Conservation (phyloP, 2,113 vertebrate genomes). For the Sander vitreus region DNA sequence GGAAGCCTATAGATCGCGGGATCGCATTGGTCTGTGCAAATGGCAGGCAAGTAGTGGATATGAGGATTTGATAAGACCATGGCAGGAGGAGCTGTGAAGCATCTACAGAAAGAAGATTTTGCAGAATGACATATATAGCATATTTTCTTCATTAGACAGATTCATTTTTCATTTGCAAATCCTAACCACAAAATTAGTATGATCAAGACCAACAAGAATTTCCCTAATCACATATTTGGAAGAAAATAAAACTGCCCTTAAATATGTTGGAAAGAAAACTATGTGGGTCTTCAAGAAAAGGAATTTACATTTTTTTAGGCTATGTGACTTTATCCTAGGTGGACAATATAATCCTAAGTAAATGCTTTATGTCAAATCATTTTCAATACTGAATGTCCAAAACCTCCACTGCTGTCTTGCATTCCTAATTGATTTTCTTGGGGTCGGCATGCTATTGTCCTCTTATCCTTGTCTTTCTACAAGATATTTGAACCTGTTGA, state of each 20-base stretch:
- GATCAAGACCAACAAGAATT: not conserved
- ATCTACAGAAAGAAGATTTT: not conserved
- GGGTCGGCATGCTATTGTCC: conserved; percentile 43
- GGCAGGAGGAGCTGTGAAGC: too few species aligned
- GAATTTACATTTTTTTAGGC: not conserved
- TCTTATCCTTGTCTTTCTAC: conserved; percentile 45
- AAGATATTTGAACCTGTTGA: conserved; percentile 70
- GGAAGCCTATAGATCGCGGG: too few species aligned
- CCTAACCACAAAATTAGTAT: not conserved
- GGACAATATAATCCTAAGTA: conserved; percentile 46
- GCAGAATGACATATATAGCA: not conserved
- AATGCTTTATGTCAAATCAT: conserved; percentile 43
- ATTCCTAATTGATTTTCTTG: conserved; percentile 48
- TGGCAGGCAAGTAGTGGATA: too few species aligned
- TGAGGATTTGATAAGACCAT: too few species aligned
- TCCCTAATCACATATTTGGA: not conserved
- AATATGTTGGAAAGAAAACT: not conserved
- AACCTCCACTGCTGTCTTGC: conserved; percentile 16
- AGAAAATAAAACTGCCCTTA: not conserved
- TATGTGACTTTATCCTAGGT: conserved; percentile 20
- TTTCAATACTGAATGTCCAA: conserved; percentile 31
- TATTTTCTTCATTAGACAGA: not conserved
- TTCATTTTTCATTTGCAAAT: not conserved
- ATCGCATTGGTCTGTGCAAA: too few species aligned
- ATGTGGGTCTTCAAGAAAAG: not conserved